Conservation (phyloP, 2,113 vertebrate species). For the Thamnaconus septentrionalis region DNA sequence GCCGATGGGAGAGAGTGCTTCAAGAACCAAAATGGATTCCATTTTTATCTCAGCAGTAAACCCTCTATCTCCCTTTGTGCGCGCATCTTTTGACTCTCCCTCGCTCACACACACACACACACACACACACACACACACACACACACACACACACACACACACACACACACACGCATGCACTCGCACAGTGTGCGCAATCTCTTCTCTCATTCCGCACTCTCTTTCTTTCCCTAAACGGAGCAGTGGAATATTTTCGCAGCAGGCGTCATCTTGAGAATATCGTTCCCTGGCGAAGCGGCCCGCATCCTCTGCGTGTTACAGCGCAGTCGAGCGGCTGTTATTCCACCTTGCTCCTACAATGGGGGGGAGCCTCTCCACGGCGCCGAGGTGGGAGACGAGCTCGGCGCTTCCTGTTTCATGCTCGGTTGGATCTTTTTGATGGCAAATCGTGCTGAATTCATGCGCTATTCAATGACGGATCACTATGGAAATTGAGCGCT, state of each 20-base stretch:
- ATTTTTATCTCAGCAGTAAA: conserved; percentile 70
- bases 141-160: conserved; percentile 13
- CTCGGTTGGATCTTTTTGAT: conserved; percentile 66
- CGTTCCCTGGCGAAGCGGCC: conserved; percentile 22
- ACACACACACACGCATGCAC: conserved; percentile 9
- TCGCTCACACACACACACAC: conserved; percentile 12
- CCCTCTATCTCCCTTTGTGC: conserved; percentile 44
- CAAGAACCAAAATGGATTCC: conserved; percentile 73
- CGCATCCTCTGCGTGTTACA: conserved; percentile 49
- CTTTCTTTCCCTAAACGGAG: conserved; percentile 30
- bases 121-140: conserved; percentile 8
- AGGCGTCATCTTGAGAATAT: conserved; percentile 46
- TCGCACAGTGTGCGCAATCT: conserved; percentile 14
- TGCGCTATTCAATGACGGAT: conserved; percentile 51
- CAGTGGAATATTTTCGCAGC: conserved; percentile 62
- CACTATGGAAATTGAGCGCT: conserved; percentile 30
- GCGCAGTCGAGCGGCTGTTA: conserved; percentile 48
- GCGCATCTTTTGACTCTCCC: conserved; percentile 38
- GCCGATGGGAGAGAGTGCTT: conserved; percentile 52
- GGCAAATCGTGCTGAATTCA: conserved; percentile 57
- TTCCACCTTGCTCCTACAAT: conserved; percentile 54
- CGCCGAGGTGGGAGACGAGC: conserved; percentile 44
- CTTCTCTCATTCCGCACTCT: conserved; percentile 2
- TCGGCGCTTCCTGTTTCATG: conserved; percentile 59
- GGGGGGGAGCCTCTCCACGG: conserved; percentile 30